Percentiles rank a stretch among this genome's conserved stretches.
These are phyloP conservation scores for Drosophila maculinotata DNA, from an alignment of 2,888 invertebrate genomes.

Conservation along the genomic window DNA sequence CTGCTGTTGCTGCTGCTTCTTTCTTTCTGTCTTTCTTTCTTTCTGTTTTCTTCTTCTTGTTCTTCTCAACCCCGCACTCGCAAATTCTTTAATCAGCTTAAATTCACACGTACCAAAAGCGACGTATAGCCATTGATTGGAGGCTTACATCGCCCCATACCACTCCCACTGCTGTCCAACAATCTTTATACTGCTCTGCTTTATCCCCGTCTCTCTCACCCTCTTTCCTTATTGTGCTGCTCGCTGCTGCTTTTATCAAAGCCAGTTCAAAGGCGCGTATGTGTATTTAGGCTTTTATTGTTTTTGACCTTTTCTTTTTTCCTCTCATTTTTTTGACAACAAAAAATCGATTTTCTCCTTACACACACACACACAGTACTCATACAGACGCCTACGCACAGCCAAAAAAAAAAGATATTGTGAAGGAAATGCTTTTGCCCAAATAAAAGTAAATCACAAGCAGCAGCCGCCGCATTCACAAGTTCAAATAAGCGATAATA, in stretches of 20 bases:
- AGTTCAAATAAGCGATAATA: conserved; percentile 82
- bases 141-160: conserved; percentile 59
- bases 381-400: conserved; percentile 44
- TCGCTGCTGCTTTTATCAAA: conserved; percentile 70
- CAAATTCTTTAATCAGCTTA: conserved; percentile 84
- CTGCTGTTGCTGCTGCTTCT: conserved; percentile 48
- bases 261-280: conserved; percentile 78
- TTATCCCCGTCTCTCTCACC: neutral
- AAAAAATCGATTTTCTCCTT: conserved; percentile 74
- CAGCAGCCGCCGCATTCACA: conserved; percentile 55
- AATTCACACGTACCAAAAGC: conserved; percentile 83
- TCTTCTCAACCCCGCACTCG: conserved; percentile 26
- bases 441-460: conserved; percentile 70
- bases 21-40: conserved; percentile 11
- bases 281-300: conserved; percentile 81
- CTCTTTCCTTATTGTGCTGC: conserved; percentile 32
- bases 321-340: conserved; percentile 45
- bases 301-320: conserved; percentile 75
- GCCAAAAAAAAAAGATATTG: conserved; percentile 24
- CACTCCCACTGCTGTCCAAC: conserved; percentile 6
- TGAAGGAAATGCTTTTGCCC: conserved; percentile 48
- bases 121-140: conserved; percentile 80
- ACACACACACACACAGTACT: conserved; percentile 22
- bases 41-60: conserved; percentile 14
- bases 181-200: conserved; percentile 36